Conservation (phyloP, 1,140 invertebrate genomes). For the Lordiphosa clarofinis region DNA sequence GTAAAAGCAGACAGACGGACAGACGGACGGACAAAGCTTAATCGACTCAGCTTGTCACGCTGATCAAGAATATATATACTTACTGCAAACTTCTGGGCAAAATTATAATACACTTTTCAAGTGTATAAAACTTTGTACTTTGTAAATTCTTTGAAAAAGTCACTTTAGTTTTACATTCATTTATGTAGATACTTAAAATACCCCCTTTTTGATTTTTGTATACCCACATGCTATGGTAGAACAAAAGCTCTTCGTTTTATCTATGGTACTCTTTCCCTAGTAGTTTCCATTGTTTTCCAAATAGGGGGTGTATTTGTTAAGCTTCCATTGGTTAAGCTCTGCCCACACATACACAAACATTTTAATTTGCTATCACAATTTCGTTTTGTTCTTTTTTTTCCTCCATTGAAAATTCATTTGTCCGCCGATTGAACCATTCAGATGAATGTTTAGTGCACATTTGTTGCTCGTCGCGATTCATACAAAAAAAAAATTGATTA, state of each 20-base stretch:
- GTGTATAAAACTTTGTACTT: too few species aligned
- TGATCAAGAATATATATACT: too few species aligned
- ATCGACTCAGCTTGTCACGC: too few species aligned
- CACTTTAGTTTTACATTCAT: too few species aligned
- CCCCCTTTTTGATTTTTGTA: too few species aligned
- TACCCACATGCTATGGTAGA: not conserved
- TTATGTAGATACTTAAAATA: too few species aligned
- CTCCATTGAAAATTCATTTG: slow-evolving; percentile 39
- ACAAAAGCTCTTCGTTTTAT: slow-evolving; percentile 1
- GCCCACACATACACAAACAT: slow-evolving; percentile 16
- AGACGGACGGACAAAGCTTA: too few species aligned
- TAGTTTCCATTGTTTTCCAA: slow-evolving; percentile 9
- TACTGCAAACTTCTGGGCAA: too few species aligned
- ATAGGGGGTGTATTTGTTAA: slow-evolving; percentile 58
- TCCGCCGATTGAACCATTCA: slow-evolving; percentile 44
- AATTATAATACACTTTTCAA: too few species aligned
- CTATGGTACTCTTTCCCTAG: not conserved
- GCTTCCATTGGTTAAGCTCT: slow-evolving; percentile 33
- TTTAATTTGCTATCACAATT: slow-evolving; percentile 42
- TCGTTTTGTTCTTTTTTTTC: slow-evolving; percentile 49
- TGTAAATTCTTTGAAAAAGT: too few species aligned
- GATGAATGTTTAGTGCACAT: slow-evolving; percentile 44
- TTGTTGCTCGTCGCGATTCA: slow-evolving; percentile 45
- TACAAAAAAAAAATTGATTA: slow-evolving; percentile 20
- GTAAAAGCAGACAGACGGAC: too few species aligned